Percentiles rank a stretch among this genome's conserved stretches.
phyloP scores from a whole-genome alignment of 2,888 invertebrate species.

The Aelia acuminata region DNA sequence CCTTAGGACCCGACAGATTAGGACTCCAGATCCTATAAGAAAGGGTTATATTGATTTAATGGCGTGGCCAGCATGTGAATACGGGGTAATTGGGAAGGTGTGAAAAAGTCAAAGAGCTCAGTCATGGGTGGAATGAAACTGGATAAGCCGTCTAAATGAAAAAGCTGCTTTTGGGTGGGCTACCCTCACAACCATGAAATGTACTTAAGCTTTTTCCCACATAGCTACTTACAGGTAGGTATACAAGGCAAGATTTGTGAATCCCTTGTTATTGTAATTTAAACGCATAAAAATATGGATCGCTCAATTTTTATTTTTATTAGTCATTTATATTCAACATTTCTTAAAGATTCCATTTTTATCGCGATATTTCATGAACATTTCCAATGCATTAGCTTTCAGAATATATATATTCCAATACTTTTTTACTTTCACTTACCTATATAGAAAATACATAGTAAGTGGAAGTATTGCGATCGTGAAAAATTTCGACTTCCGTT shows the following conservation, averaged over 20 bases:
- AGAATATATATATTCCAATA: too few species aligned
- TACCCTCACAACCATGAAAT: conserved; percentile 43
- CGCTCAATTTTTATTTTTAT: too few species aligned
- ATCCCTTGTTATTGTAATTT: not conserved
- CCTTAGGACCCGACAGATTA: conserved; percentile 31
- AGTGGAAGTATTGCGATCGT: too few species aligned
- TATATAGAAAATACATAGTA: too few species aligned
- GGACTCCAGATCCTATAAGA: not conserved
- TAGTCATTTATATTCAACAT: too few species aligned
- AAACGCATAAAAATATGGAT: not conserved
- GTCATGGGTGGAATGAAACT: conserved; percentile 36
- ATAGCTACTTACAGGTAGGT: not conserved
- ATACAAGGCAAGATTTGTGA: not conserved
- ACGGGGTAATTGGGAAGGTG: conserved; percentile 38
- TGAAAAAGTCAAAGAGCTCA: conserved; percentile 49
- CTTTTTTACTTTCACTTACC: too few species aligned
- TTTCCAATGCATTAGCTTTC: too few species aligned
- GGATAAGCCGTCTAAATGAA: conserved; percentile 31
- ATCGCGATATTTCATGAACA: too few species aligned
- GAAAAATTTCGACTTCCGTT: too few species aligned
- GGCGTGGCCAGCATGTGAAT: conserved; percentile 34
- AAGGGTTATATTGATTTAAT: conserved; percentile 43
- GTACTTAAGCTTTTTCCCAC: conserved; percentile 39
- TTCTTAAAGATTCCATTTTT: too few species aligned
- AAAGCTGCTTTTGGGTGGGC: conserved; percentile 43